Evolutionary conservation across 2,113 vertebrate species (phyloP).

Genomic region (Leptobrachium ailaonicum): DNA sequence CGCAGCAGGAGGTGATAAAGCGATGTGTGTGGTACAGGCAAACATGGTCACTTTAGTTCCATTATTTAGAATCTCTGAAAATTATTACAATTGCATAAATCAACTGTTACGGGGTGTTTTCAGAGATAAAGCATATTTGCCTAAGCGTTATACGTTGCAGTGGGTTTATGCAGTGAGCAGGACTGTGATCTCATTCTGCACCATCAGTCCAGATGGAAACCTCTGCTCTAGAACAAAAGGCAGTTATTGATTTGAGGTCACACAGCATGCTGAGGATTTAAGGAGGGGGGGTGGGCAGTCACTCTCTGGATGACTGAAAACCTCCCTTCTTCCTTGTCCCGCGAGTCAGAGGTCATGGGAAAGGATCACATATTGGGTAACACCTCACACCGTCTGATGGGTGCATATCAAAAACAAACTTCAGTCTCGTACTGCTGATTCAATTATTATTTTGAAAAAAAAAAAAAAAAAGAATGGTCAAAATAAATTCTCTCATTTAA

Average conservation of each 20-base stretch:
- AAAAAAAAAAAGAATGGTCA: too few species aligned
- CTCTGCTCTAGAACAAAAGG: slow-evolving; percentile 31
- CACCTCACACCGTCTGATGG: slow-evolving; percentile 33
- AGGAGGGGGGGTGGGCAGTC: slow-evolving; percentile 32
- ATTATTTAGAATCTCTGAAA: too few species aligned
- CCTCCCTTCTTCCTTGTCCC: slow-evolving; percentile 44
- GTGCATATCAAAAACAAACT: background rate
- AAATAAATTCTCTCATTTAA: too few species aligned
- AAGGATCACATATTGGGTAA: slow-evolving; percentile 48
- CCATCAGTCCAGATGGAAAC: slow-evolving; percentile 43
- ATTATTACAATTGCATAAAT: too few species aligned
- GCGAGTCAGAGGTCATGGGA: slow-evolving; percentile 48
- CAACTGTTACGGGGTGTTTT: too few species aligned
- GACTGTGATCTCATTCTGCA: slow-evolving; percentile 3
- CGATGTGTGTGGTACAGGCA: too few species aligned
- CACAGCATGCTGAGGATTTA: slow-evolving; percentile 38
- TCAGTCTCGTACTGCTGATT: background rate
- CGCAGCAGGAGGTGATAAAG: too few species aligned
- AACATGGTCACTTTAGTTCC: too few species aligned
- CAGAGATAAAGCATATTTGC: background rate
- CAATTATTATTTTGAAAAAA: too few species aligned
- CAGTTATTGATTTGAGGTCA: slow-evolving; percentile 45
- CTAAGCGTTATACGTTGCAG: background rate
- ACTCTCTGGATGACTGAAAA: slow-evolving; percentile 35
- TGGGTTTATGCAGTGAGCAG: background rate